Conservation (phyloP, 2,113 vertebrate species). For the Tichodroma muraria region DNA sequence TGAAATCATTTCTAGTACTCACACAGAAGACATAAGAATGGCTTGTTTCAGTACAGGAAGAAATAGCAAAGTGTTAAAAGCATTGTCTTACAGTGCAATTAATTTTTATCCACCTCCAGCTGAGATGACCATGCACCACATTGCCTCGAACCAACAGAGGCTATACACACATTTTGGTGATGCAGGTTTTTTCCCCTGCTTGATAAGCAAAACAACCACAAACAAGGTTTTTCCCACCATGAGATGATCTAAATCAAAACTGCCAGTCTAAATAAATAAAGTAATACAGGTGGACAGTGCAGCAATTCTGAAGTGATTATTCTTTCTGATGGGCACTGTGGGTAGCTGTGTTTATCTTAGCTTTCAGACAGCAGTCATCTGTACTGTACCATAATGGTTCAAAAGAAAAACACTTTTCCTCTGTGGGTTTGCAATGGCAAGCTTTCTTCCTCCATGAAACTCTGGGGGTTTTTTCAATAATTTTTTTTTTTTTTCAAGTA, state of each 20-base stretch:
- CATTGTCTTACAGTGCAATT: not conserved
- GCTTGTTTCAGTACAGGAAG: not conserved
- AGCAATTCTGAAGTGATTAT: constrained; percentile 33
- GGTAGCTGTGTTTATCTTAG: constrained; percentile 26
- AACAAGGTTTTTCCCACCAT: not conserved
- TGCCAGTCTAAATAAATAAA: constrained; percentile 37
- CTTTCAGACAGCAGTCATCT: constrained; percentile 1
- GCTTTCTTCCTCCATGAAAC: not conserved
- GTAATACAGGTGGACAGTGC: not conserved
- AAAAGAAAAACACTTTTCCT: not conserved
- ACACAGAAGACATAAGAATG: not conserved
- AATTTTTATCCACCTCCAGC: not conserved
- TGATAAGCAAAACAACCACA: not conserved
- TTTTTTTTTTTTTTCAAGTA: not conserved
- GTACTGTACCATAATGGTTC: not conserved
- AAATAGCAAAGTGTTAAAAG: not conserved
- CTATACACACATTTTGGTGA: not conserved
- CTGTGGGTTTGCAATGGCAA: not conserved
- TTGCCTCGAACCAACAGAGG: not conserved
- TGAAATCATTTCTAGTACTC: not conserved
- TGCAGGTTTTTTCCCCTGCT: not conserved
- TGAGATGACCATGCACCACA: not conserved
- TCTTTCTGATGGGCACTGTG: constrained; percentile 22
- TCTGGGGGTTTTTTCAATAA: fast-evolving
- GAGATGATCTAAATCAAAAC: constrained; percentile 28